A percentile compares a stretch with the other conserved stretches of the same genome.
phyloP scores from a whole-genome alignment of 2,113 vertebrate species.

The Aythya baeri region DNA sequence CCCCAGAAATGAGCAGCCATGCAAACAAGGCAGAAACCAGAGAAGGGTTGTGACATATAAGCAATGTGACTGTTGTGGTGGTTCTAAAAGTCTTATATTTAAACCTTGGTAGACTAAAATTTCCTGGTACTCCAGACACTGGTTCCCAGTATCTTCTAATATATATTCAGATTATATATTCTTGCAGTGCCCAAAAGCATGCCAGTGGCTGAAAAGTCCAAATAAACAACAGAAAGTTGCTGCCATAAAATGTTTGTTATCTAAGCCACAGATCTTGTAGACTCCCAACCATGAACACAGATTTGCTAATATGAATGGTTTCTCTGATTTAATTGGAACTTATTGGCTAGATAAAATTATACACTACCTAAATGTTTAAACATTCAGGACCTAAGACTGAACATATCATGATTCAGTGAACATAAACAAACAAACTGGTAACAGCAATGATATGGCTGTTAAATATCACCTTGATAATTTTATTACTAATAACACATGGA shows the following conservation, averaged over 20 bases:
- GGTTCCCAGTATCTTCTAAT: background rate
- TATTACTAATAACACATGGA: background rate
- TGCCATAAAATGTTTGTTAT: background rate
- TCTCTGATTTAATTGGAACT: background rate
- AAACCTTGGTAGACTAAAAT: background rate
- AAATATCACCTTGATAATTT: background rate
- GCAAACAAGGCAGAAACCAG: background rate
- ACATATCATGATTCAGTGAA: background rate
- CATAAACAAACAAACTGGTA: background rate
- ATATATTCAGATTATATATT: background rate
- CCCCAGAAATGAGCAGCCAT: background rate
- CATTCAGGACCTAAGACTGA: background rate
- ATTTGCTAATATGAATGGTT: background rate
- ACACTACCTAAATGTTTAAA: background rate
- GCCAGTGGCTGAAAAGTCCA: background rate
- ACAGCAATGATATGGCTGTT: background rate
- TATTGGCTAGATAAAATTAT: background rate
- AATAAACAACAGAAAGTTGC: background rate
- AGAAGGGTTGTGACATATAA: background rate
- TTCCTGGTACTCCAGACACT: background rate
- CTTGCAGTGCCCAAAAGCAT: background rate
- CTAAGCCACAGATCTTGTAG: background rate
- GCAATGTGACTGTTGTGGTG: background rate
- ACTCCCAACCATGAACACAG: background rate
- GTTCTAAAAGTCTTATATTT: background rate